Evolutionary conservation across 2,888 invertebrate genomes (phyloP), one percentile per base, ranked within the genome.

Genomic region (Nasonia oneida): DNA sequence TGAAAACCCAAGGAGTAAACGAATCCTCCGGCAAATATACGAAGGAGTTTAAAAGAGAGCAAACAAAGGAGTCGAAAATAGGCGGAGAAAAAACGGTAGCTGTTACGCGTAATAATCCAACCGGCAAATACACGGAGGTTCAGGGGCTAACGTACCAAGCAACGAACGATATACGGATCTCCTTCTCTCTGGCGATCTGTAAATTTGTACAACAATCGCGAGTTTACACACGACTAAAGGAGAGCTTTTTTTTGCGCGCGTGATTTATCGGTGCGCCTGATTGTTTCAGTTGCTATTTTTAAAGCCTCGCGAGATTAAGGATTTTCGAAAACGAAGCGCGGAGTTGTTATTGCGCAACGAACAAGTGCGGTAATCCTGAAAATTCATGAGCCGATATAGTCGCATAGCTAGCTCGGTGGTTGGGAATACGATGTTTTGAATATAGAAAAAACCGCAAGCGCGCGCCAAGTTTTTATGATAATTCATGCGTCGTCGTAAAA

Each of bases 391-490:
- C n/a, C 10, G 14, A n/a, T 14, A 23, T 61, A 29, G 29, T 23
- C 6, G 15, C 23, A 10, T 6, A 29, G 10, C 10, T 64, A 14
- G 64, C 64, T 29, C 29, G 6, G 10, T 12, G 14, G 29, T 3
- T 12, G 29, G 29, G 15, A 76, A 0, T 23, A 14, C 18, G 33
- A 76, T 57, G 2, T 47, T 15, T 29, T 10, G 33, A 76, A 8
- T 57, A 0, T 18, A 15, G 33, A 57, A 76, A 23, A 77, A 23
- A n/a, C 0, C 18, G 23, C 1, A 8, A 50, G 2, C 12, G 57
- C 33, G 64, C 50, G 57, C 77, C 64, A 64, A 67, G 18, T 67
- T 64, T 18, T 67, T 78, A 78, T 47, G 67, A 18, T 67, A 78
- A 67, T 78, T 29, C 29, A 78, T 67, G 42, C 14, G 12, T n/a